Base-by-base conservation (phyloP, 2,113 vertebrate genomes). In the Chaetorhynchus papuensis region DNA sequence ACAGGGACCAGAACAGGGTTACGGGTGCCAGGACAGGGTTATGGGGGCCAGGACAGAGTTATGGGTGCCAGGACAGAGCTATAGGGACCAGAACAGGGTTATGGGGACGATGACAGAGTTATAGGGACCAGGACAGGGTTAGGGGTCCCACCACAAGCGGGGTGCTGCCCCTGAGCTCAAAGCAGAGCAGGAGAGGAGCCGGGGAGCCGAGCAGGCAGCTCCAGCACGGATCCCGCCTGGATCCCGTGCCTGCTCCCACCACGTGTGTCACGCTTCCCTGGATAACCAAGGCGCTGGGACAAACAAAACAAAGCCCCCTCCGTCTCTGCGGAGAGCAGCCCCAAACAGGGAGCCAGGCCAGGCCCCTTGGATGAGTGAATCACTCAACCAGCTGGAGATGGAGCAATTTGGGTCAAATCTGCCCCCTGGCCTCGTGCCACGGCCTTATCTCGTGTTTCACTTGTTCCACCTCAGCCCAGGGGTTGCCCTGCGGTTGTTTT, bases 81-180 rank as follows among this genome's bases (percentile, higher is more conserved):
- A 35, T 5, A 2, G 56, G 54, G 9, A 4, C 14, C 13, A 23
- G 56, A 21, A 56, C 33, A 22, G 20, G 22, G 54, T 1, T 60
- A 4, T 7, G 2, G 26, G 23, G 10, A 12, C n/a, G 10, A 60
- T 10, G 15, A 6, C n/a, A 35, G 15, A 0, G 9, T 22, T 59
- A 5, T 8, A 2, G 56, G 22, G 10, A 26, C 57, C n/a, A 37
- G n/a, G 60, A 5, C 60, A 41, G 60, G 3, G 12, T 20, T 20
- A 10, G 39, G 39, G 19, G 21, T 49, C 30, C 44, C 80, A 45
- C 1, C 0, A 35, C 2, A 4, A 10, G 1, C 0, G 0, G 2
- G 63, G 37, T 3, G 75, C 57, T 37, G 31, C 52, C 82, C 54
- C 80, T 4, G 47, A 50, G 64, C 23, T n/a, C 30, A 28, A 6